phyloP scores from a whole-genome alignment of 2,797 vertebrate species.

The Sebastes elongatus region DNA sequence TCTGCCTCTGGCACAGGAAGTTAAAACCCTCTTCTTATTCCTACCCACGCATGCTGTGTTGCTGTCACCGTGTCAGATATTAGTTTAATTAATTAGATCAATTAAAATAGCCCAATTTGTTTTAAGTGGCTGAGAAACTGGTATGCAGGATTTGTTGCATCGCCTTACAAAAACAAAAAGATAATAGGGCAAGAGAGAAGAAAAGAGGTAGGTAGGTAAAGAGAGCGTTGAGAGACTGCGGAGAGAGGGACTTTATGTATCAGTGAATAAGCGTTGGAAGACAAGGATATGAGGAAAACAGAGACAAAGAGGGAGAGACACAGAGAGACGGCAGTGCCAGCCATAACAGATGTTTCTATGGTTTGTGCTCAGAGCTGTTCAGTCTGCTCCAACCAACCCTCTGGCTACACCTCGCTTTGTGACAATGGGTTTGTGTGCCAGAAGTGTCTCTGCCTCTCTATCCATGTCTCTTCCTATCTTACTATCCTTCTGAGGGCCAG shows the following conservation, averaged over 20 bases:
- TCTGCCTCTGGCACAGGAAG: not conserved
- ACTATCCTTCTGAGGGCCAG: not conserved
- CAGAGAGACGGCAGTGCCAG: constrained; percentile 1
- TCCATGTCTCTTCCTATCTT: not conserved
- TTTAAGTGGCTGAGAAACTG: not conserved
- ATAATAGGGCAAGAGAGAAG: not conserved
- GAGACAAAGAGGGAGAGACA: not conserved
- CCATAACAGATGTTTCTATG: constrained; percentile 32
- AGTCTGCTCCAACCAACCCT: not conserved
- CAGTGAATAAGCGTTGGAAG: not conserved
- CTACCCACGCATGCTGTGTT: not conserved
- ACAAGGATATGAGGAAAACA: not conserved
- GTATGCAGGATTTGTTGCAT: not conserved
- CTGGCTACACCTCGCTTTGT: not conserved
- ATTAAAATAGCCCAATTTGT: not conserved
- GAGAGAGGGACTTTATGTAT: not conserved
- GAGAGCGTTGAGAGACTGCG: not conserved
- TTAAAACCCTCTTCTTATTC: not conserved
- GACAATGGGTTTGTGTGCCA: not conserved
- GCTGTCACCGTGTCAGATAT: not conserved
- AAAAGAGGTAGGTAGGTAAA: not conserved
- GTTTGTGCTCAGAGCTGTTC: constrained; percentile 9
- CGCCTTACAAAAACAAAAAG: not conserved
- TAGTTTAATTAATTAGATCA: not conserved
- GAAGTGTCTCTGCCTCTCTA: not conserved